Evolutionary conservation across 1,140 invertebrate species (phyloP).

Genomic region (Triops longicaudatus): DNA sequence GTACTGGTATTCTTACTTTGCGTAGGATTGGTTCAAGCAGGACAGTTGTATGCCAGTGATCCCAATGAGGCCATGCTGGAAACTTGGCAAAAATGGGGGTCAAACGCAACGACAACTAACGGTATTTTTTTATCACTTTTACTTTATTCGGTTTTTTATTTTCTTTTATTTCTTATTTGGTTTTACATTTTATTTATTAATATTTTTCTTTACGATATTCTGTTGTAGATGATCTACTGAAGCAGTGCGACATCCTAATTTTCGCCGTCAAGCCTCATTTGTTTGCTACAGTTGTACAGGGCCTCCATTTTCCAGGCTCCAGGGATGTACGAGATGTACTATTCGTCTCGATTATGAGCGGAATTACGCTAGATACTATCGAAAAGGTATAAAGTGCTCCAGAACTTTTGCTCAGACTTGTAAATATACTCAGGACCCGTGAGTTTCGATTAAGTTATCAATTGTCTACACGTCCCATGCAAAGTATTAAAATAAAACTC

Average conservation of each 20-base stretch:
- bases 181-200: constrained; percentile 20
- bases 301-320: constrained; percentile 33
- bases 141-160: constrained; percentile 17
- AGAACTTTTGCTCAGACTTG: too few species aligned
- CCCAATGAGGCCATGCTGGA: constrained; percentile 53
- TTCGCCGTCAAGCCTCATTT: constrained; percentile 78
- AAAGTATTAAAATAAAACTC: too few species aligned
- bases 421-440: too few species aligned
- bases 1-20: constrained; percentile 33
- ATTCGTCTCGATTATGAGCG: constrained; percentile 70
- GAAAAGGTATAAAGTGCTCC: constrained; percentile 46
- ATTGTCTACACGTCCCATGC: too few species aligned
- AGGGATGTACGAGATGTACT: constrained; percentile 46
- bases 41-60: constrained; percentile 57
- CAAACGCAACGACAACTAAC: constrained; percentile 53
- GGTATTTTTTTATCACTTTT: constrained; percentile 35
- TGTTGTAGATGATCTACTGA: constrained; percentile 44
- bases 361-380: constrained; percentile 58
- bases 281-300: constrained; percentile 51
- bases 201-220: neutral
- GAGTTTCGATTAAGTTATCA: too few species aligned
- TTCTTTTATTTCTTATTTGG: neutral
- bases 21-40: constrained; percentile 47
- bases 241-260: constrained; percentile 64
- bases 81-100: constrained; percentile 54